Evolutionary conservation across 1,140 invertebrate genomes (phyloP).

Genomic region (Drosophila baimaii): DNA sequence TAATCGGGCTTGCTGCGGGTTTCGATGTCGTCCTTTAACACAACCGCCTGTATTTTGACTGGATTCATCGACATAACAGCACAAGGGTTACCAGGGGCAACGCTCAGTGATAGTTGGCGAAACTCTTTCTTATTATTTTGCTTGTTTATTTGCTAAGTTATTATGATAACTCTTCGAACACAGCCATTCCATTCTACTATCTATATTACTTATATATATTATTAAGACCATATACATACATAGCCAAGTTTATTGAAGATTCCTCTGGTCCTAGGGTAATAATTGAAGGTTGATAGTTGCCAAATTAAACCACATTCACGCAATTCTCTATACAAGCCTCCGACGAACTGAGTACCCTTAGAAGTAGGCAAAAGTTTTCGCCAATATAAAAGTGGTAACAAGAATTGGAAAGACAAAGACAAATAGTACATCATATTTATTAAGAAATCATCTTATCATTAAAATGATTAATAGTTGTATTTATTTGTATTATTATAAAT

Average conservation of each 20-base stretch:
- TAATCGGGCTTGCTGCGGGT: constrained; percentile 5
- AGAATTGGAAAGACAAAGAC: background rate
- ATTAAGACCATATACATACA: background rate
- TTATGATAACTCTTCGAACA: too few relatives aligned
- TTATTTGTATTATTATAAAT: background rate
- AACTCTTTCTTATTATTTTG: background rate
- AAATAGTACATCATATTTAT: background rate
- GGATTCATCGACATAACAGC: constrained; percentile 57
- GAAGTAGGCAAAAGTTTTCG: background rate
- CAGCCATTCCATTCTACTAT: too few relatives aligned
- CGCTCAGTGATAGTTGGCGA: background rate
- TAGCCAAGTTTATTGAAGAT: background rate
- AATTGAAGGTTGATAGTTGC: background rate
- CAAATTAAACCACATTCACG: background rate
- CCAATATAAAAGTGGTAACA: background rate
- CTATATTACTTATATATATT: background rate
- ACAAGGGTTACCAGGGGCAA: constrained; percentile 13
- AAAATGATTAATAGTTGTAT: background rate
- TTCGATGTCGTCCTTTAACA: constrained; percentile 2
- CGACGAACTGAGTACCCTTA: too few relatives aligned
- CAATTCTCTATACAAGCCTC: background rate
- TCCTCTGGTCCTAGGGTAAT: background rate
- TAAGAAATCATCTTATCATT: too few relatives aligned
- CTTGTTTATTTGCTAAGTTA: too few relatives aligned
- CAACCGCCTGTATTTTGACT: constrained; percentile 27